Evolutionary conservation across 2,113 vertebrate genomes (phyloP).

Genomic region (Spheniscus mendiculus): DNA sequence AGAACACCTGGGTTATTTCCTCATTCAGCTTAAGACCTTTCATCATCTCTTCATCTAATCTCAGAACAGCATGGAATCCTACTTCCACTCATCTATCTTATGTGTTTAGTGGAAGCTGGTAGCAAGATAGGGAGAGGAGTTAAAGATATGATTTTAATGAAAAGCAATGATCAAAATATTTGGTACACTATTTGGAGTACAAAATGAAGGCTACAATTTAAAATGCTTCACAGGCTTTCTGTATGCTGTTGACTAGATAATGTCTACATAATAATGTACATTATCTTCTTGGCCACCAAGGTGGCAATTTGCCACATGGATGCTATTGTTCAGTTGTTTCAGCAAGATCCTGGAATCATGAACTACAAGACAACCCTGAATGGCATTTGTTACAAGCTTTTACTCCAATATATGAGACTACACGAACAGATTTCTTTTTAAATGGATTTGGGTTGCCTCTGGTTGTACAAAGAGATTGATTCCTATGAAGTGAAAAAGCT

Average conservation of each 20-base stretch:
- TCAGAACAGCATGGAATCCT: not conserved
- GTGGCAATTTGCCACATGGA: not conserved
- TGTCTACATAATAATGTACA: not conserved
- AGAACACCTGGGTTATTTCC: slow-evolving; percentile 23
- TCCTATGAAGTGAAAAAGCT: not conserved
- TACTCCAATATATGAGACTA: not conserved
- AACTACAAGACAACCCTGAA: not conserved
- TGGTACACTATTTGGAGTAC: not conserved
- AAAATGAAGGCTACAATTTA: not conserved
- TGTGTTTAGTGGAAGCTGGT: not conserved
- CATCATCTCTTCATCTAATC: slow-evolving; percentile 49
- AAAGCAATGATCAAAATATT: slow-evolving; percentile 33
- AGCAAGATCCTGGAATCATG: not conserved
- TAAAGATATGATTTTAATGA: slow-evolving; percentile 16
- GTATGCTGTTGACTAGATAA: not conserved
- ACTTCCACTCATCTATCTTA: slow-evolving; percentile 1
- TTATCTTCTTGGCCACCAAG: not conserved
- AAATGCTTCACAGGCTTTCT: not conserved
- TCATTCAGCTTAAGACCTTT: slow-evolving; percentile 20
- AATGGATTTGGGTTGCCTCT: slow-evolving; percentile 29
- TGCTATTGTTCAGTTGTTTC: not conserved
- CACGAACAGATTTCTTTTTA: not conserved
- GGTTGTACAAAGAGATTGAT: slow-evolving; percentile 39
- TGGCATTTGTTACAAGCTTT: not conserved
- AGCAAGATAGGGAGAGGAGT: not conserved